phyloP scores from a whole-genome alignment of 2,888 invertebrate genomes.

The Leptopilina drosophilae region DNA sequence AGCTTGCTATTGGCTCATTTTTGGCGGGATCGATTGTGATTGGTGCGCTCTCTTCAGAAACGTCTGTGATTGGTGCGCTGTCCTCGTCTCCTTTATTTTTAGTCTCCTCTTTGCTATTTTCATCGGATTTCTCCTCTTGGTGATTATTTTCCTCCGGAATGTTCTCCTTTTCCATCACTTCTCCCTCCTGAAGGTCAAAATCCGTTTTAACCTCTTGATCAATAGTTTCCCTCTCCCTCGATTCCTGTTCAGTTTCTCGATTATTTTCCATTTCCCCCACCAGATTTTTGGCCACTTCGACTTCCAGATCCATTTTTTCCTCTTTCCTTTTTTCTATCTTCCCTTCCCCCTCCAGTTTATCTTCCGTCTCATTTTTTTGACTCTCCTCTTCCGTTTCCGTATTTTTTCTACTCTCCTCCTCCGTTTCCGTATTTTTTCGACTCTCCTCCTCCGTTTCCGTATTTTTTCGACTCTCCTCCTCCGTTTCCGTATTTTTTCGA shows the following conservation, averaged over 20 bases:
- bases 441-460: background rate
- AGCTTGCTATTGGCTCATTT: too few species aligned
- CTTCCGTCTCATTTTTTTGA: too few species aligned
- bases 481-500: background rate
- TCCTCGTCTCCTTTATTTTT: slow-evolving; percentile 53
- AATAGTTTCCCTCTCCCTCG: background rate
- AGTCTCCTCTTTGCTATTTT: slow-evolving; percentile 44
- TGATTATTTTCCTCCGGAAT: slow-evolving; percentile 26
- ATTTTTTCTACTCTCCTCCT: too few species aligned
- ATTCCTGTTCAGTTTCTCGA: background rate
- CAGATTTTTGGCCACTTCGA: too few species aligned
- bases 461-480: too few species aligned
- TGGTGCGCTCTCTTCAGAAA: background rate
- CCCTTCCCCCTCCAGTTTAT: too few species aligned
- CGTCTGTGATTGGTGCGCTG: slow-evolving; percentile 49
- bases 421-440: too few species aligned
- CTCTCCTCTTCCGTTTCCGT: background rate
- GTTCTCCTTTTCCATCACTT: background rate
- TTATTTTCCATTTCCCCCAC: too few species aligned
- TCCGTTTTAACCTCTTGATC: slow-evolving; percentile 24
- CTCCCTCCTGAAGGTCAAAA: background rate
- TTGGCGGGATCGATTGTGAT: too few species aligned
- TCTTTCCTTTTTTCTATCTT: too few species aligned
- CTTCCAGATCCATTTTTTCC: too few species aligned
- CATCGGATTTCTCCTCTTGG: slow-evolving; percentile 43